phyloP scores from a whole-genome alignment of 2,888 invertebrate genomes.

The Adelphocoris suturalis region DNA sequence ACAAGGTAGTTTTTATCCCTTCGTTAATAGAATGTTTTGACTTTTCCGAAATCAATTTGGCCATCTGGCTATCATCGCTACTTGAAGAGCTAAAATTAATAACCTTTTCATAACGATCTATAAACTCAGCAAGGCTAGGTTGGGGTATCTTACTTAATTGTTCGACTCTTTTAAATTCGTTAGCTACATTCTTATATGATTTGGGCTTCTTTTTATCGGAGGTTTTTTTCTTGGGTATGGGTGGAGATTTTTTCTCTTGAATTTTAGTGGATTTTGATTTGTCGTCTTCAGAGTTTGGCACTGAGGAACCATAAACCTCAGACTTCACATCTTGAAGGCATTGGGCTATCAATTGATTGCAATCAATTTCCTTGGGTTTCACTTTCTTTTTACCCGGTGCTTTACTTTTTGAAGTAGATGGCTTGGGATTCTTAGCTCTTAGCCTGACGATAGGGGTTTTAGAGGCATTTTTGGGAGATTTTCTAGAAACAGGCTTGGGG shows the following conservation, averaged over 20 bases:
- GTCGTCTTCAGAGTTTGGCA: constrained; percentile 13
- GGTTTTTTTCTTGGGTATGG: neutral
- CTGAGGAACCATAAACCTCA: neutral
- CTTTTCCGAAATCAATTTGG: neutral
- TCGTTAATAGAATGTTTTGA: no score
- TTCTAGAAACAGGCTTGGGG: neutral
- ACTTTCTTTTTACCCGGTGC: neutral
- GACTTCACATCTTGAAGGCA: constrained; percentile 45
- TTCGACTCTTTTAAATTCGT: neutral
- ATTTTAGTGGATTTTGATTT: neutral
- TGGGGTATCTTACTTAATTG: neutral
- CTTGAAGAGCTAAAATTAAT: neutral
- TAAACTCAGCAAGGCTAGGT: neutral
- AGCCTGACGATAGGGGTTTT: constrained; percentile 37
- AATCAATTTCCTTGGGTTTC: neutral
- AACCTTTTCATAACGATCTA: neutral
- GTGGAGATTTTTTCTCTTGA: neutral
- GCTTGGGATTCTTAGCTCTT: neutral
- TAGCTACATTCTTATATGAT: neutral
- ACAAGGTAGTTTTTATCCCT: no score
- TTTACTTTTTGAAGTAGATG: neutral
- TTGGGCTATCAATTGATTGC: constrained; percentile 17
- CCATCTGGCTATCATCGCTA: neutral
- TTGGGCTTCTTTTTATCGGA: neutral
- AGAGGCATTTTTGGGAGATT: constrained; percentile 9